Evolutionary conservation across 2,888 invertebrate species (phyloP), one percentile per base, ranked within the genome.

Genomic region (Pinctada fucata): DNA sequence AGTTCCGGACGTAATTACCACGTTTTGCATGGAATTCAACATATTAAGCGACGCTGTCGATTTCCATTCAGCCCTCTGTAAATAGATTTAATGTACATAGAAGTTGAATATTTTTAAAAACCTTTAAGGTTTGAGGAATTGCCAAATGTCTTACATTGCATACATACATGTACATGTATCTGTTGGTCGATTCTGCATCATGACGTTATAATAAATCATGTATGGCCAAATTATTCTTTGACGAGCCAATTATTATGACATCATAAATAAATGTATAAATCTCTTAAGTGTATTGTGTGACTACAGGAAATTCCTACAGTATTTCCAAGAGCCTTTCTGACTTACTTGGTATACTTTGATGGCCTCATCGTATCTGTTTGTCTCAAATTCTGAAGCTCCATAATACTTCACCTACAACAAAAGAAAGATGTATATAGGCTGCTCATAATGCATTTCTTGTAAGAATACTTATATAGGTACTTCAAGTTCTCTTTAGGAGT

Each of bases 301-400:
- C n/a, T n/a, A n/a, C n/a, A n/a, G n/a, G n/a, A n/a, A n/a, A n/a
- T n/a, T n/a, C n/a, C n/a, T n/a, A n/a, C n/a, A n/a, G n/a, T n/a
- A n/a, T n/a, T n/a, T n/a, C n/a, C n/a, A n/a, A n/a, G n/a, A n/a
- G n/a, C n/a, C n/a, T n/a, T n/a, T n/a, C n/a, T 31, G 31, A 31
- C 31, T 73, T 75, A 96, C 95, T 95, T 97, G 98, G 92, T 94
- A 99, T 82, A 95, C 95, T 2, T 96, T 91, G 86, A 99, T 96
- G n/a, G 97, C 96, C 31, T 95, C 95, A 83, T 95, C 94, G 91
- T 97, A 99, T 10, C 96, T 94, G 13, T 96, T 93, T 0, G 97
- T 96, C 94, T 99, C 99, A 93, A 97, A 99, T 1, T 95, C 91
- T 92, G 99, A 99, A 0, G 97, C 98, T 3, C 97, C 97, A 91